Conservation (phyloP, 2,888 invertebrate genomes). For the Tipula lateralis region DNA sequence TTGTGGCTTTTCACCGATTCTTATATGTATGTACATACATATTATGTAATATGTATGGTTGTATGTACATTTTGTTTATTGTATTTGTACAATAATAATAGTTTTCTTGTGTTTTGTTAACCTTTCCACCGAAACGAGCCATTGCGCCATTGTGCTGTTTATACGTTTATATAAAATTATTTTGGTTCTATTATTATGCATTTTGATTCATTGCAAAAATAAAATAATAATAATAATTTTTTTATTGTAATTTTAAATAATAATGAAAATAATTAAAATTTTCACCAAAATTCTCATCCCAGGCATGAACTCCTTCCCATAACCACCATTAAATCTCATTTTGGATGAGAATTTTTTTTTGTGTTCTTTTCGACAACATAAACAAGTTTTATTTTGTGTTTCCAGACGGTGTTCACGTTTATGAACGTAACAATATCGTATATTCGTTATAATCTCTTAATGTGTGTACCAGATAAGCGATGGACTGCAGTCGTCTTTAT, state of each 20-base stretch:
- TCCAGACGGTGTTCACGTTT: neutral
- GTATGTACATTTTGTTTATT: neutral
- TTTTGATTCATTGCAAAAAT: slow-evolving; percentile 15
- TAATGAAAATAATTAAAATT: slow-evolving; percentile 11
- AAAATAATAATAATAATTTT: neutral
- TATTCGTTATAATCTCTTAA: too few relatives aligned
- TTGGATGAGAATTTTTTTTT: neutral
- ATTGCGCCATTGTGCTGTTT: neutral
- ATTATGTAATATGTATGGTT: neutral
- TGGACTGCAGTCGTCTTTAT: neutral
- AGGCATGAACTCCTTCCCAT: neutral
- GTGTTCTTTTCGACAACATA: neutral
- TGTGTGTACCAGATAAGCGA: neutral
- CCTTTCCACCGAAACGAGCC: neutral
- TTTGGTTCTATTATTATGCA: slow-evolving; percentile 9
- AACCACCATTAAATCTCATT: neutral
- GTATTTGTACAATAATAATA: neutral
- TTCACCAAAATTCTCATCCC: neutral
- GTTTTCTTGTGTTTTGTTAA: neutral
- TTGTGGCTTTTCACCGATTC: neutral
- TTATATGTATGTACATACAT: neutral
- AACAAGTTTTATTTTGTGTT: neutral
- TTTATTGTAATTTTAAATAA: neutral
- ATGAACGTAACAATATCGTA: too few relatives aligned
- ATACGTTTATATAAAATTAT: neutral